These are phyloP conservation scores for Tinea pellionella DNA, from an alignment of 2,888 invertebrate genomes.

Conservation along the genomic window DNA sequence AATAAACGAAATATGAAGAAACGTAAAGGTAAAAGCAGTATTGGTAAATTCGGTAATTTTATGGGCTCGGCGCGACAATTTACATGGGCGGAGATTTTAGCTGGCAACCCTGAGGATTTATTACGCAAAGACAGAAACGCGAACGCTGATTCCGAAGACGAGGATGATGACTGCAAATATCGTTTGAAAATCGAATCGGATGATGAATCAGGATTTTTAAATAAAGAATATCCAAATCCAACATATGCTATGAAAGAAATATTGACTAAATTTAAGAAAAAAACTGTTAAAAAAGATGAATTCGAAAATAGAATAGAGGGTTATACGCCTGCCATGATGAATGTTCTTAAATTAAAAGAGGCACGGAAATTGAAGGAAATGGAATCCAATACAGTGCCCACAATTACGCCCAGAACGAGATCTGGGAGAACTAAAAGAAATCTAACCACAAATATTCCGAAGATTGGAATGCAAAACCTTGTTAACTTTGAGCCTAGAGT, in stretches of 20 bases:
- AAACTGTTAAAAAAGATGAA: conserved; percentile 40
- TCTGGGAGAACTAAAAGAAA: conserved; percentile 28
- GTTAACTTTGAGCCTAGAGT: too few species aligned
- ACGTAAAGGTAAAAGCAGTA: conserved; percentile 54
- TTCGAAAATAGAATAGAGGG: conserved; percentile 33
- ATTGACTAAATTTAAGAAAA: conserved; percentile 71
- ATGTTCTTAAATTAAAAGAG: conserved; percentile 54
- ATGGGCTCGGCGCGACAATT: conserved; percentile 68
- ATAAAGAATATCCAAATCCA: conserved; percentile 68
- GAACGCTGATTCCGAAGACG: conserved; percentile 23
- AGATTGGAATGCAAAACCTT: background rate
- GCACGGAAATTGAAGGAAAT: conserved; percentile 39
- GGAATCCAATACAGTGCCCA: conserved; percentile 19
- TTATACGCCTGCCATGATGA: conserved; percentile 71
- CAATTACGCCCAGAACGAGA: conserved; percentile 35
- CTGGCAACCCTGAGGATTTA: conserved; percentile 73
- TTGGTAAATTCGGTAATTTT: conserved; percentile 63
- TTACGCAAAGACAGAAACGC: conserved; percentile 60
- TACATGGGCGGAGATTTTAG: conserved; percentile 75
- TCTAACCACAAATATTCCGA: background rate
- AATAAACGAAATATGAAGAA: conserved; percentile 60
- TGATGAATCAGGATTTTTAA: conserved; percentile 44
- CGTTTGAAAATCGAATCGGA: conserved; percentile 55
- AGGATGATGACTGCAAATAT: conserved; percentile 50
- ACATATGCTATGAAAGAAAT: conserved; percentile 81